Conservation (phyloP, 2,888 invertebrate genomes). For the Nephrotoma appendiculata region DNA sequence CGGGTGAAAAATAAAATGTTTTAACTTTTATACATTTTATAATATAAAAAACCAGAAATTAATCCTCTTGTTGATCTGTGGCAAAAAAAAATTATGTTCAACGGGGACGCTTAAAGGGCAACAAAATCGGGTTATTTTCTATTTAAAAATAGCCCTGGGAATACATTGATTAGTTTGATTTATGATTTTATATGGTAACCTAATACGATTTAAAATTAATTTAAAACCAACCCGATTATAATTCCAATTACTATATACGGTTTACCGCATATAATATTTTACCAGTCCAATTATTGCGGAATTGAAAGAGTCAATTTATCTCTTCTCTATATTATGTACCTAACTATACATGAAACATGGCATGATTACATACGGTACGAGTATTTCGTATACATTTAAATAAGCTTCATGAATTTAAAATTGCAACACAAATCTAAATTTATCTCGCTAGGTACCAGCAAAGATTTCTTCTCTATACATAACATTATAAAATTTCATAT, state of each 20-base stretch:
- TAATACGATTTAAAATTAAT: too few relatives aligned
- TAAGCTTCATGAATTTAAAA: not conserved
- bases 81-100: not conserved
- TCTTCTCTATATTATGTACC: too few relatives aligned
- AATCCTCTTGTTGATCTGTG: not conserved
- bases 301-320: too few relatives aligned
- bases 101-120: too few relatives aligned
- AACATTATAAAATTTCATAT: not conserved
- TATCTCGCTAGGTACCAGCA: not conserved
- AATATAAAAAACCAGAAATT: not conserved
- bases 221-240: too few relatives aligned
- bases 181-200: too few relatives aligned
- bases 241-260: too few relatives aligned
- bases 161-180: not conserved
- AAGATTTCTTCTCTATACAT: too few relatives aligned
- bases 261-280: too few relatives aligned
- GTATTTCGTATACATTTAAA: not conserved
- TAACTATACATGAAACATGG: too few relatives aligned
- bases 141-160: not conserved
- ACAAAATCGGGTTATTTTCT: not conserved
- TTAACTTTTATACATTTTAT: not conserved
- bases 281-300: too few relatives aligned
- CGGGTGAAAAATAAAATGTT: not conserved
- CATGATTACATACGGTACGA: too few relatives aligned
- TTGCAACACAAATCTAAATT: not conserved